Base-by-base conservation (phyloP, 2,888 invertebrate genomes). In the Aquatica leii region DNA sequence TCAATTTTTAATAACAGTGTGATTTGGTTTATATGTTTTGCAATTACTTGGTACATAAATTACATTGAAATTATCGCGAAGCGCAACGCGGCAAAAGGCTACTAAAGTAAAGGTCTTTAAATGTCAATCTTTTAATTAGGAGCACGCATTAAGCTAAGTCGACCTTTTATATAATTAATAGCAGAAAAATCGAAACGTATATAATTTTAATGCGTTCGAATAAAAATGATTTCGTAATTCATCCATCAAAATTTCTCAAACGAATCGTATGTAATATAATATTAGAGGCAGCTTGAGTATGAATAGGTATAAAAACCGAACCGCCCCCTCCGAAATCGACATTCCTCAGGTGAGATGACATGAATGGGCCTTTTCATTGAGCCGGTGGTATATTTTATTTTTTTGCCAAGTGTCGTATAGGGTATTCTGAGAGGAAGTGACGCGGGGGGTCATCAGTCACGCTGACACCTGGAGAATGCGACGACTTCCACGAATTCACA, bases 401-500 rank as follows among this genome's bases (percentile, higher is more conserved):
- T 67, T 67, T 68, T 69, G 68, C 67, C 68, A 69, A 69, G 69
- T 71, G 68, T 67, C 67, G 67, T 67, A 62, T 53, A 58, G 68
- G 67, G 62, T 54, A 65, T 62, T 60, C 55, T 59, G 71, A 70
- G 76, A 77, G 77, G 78, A 77, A 77, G 76, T 76, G 77, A 76
- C 75, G 76, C 73, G 73, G 76, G 76, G 74, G 77, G 75, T 73
- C 78, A 79, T 79, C 78, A 78, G 78, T 79, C 79, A 79, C 78
- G 76, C 76, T 78, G 78, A 79, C 79, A 79, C 79, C 78, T 79
- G 77, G 77, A 77, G 77, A 77, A 78, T 78, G 76, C 76, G 76
- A 77, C 76, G 78, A 78, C 78, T 78, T 78, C 77, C 74, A 77
- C 78, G 78, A 78, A 78, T 78, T 77, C 77, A 76, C 76, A 74